Conservation (phyloP, 2,113 vertebrate genomes). For the Catharus fuscescens region DNA sequence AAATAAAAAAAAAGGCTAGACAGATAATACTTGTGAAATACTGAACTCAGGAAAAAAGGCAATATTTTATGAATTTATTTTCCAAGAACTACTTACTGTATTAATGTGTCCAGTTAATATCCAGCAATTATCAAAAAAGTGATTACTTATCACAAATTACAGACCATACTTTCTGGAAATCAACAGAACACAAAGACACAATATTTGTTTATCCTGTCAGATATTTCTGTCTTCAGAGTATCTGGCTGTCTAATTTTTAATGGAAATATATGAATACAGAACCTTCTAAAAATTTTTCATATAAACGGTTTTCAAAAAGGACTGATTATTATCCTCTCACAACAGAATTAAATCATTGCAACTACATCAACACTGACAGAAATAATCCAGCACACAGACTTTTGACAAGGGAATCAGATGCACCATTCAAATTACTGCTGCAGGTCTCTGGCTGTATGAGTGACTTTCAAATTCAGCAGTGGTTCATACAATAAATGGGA, state of each 20-base stretch:
- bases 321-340: not conserved
- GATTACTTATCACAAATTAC: not conserved
- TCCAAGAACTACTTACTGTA: not conserved
- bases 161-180: not conserved
- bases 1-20: not conserved
- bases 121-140: not conserved
- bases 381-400: not conserved
- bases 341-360: not conserved
- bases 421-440: not conserved
- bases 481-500: not conserved
- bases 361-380: not conserved
- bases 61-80: not conserved
- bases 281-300: not conserved
- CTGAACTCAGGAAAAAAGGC: not conserved
- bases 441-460: not conserved
- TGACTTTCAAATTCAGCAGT: not conserved
- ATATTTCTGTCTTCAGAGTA: not conserved
- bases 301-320: fast-evolving
- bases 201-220: not conserved
- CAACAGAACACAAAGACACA: not conserved
- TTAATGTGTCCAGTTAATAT: not conserved
- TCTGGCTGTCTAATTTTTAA: not conserved
- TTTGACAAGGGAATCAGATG: not conserved
- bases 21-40: not conserved
- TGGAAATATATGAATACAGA: not conserved